These are phyloP conservation scores for Hypotaenidia okinawae DNA, from an alignment of 2,797 vertebrate genomes.

Conservation along the genomic window DNA sequence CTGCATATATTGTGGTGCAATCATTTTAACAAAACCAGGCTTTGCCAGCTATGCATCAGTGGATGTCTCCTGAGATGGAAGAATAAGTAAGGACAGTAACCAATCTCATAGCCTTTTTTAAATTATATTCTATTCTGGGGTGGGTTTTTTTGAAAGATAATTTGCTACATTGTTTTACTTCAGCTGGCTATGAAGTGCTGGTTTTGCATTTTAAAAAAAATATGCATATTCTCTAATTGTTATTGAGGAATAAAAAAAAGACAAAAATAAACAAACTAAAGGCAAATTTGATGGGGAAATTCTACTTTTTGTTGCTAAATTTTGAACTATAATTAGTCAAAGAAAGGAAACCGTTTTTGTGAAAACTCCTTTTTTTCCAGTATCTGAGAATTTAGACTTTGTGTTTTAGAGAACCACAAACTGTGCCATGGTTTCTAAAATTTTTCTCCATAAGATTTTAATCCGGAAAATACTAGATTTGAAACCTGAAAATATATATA, in stretches of 20 bases:
- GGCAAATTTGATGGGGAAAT: not conserved
- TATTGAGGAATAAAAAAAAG: not conserved
- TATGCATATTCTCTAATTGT: not conserved
- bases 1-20: not conserved
- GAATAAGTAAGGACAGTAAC: conserved; percentile 1
- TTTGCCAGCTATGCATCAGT: not conserved
- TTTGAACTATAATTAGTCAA: not conserved
- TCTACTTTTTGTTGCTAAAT: not conserved
- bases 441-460: not conserved
- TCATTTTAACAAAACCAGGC: not conserved
- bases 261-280: not conserved
- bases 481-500: not conserved
- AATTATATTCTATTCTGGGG: not conserved
- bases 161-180: conserved; percentile 8
- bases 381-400: not conserved
- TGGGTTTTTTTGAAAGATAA: conserved; percentile 24
- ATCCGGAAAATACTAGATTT: not conserved
- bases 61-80: not conserved
- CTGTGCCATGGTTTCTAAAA: not conserved
- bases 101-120: not conserved
- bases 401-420: not conserved
- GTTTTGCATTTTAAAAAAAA: conserved; percentile 2
- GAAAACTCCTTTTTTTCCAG: not conserved
- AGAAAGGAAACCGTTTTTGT: not conserved
- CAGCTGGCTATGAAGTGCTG: not conserved